Conservation (phyloP, 30 jellyfish, hydroid and myxozoan genomes). For the Aurelia sp. region DNA sequence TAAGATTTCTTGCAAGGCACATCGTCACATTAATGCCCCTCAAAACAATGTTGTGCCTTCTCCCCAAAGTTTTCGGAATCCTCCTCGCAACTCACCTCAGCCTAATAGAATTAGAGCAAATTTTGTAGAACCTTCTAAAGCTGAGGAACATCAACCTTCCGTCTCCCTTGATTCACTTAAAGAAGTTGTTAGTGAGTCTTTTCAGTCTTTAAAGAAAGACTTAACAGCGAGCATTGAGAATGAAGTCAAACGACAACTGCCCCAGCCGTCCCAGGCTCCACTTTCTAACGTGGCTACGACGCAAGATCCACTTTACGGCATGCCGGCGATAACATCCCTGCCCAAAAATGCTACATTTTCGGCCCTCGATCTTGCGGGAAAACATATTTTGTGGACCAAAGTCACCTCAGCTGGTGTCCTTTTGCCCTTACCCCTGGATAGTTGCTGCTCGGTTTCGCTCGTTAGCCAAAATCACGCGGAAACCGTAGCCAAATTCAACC, state of each 20-base stretch:
- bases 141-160: not conserved
- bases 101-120: too few species aligned
- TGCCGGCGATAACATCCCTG: conserved; percentile 14
- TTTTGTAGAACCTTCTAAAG: not conserved
- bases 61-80: not conserved
- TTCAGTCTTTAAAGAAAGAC: too few species aligned
- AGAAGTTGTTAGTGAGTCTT: too few species aligned
- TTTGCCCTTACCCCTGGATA: conserved; percentile 57
- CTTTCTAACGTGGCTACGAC: not conserved
- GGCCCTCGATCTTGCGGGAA: conserved; percentile 26
- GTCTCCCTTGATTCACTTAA: not conserved
- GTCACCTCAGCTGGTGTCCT: conserved; percentile 61
- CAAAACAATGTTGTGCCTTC: too few species aligned
- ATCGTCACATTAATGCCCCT: too few species aligned
- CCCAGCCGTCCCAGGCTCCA: too few species aligned
- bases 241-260: too few species aligned
- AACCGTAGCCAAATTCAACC: conserved; percentile 2
- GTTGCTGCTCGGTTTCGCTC: conserved; percentile 58
- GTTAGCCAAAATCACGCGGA: conserved; percentile 60
- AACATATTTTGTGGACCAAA: conserved; percentile 37
- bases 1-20: not conserved
- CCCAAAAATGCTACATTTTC: conserved; percentile 5
- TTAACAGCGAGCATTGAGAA: not conserved
- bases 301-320: conserved; percentile 27
- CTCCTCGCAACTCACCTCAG: not conserved